These are phyloP conservation scores for Ochropacha duplaris DNA, from an alignment of 2,888 invertebrate genomes.

Conservation along the genomic window DNA sequence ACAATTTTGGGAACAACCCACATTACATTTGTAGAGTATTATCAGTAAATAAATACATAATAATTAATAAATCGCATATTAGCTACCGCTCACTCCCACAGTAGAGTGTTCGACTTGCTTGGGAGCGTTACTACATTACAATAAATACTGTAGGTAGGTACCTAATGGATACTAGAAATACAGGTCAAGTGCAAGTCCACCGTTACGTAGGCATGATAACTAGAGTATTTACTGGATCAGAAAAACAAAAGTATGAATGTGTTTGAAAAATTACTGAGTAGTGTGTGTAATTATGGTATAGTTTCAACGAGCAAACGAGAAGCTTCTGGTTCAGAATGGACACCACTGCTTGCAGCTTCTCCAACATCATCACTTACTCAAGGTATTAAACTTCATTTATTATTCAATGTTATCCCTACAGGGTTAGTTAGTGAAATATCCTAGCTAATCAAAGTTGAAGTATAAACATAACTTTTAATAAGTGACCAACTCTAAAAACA, in stretches of 20 bases:
- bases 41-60: slow-evolving; percentile 37
- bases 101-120: slow-evolving; percentile 17
- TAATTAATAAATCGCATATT: slow-evolving; percentile 33
- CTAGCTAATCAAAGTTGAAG: too few relatives aligned
- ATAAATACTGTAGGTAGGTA: background rate
- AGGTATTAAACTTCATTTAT: background rate
- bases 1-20: slow-evolving; percentile 27
- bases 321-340: slow-evolving; percentile 51
- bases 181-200: background rate
- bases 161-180: background rate
- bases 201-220: background rate
- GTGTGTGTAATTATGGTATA: slow-evolving; percentile 24
- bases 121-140: background rate
- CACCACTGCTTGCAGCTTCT: slow-evolving; percentile 48
- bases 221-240: slow-evolving; percentile 1
- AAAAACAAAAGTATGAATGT: slow-evolving; percentile 31
- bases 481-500: too few relatives aligned
- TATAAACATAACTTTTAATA: too few relatives aligned
- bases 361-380: background rate
- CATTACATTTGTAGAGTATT: slow-evolving; percentile 19
- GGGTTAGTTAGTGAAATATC: too few relatives aligned
- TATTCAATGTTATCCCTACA: background rate
- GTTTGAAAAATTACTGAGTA: slow-evolving; percentile 43
- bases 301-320: slow-evolving; percentile 41
- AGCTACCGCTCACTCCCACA: slow-evolving; percentile 18